phyloP scores from a whole-genome alignment of 2,888 invertebrate genomes.

The Notodonta dromedarius region DNA sequence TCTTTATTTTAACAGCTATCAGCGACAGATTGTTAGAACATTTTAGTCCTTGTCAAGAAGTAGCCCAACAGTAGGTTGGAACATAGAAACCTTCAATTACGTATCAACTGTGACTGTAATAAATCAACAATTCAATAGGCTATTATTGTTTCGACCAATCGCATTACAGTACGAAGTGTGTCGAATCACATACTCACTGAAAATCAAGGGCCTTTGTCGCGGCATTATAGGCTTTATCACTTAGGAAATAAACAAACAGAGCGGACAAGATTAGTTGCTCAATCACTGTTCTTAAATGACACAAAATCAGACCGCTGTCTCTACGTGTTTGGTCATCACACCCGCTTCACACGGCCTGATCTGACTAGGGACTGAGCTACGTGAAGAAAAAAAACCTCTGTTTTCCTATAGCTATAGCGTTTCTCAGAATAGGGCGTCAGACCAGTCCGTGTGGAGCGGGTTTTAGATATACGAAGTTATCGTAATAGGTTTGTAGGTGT shows the following conservation, averaged over 20 bases:
- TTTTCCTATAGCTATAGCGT: no score
- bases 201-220: conserved; percentile 35
- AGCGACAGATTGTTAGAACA: not conserved
- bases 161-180: conserved; percentile 47
- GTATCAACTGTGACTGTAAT: conserved; percentile 50
- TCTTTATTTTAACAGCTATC: no score
- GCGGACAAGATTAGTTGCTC: conserved; percentile 11
- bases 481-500: conserved; percentile 16
- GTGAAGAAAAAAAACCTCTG: no score
- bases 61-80: not conserved
- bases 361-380: no score
- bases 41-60: not conserved
- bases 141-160: conserved; percentile 54
- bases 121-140: conserved; percentile 54
- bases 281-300: no score
- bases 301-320: no score
- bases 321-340: no score
- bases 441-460: not conserved
- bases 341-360: no score
- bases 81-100: conserved; percentile 52
- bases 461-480: not conserved
- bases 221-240: conserved; percentile 30
- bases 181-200: conserved; percentile 45
- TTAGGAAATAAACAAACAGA: conserved; percentile 27
- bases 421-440: no score